Percentiles rank a stretch among this genome's conserved stretches.
Conservation (phyloP, 2,113 vertebrate genomes). For the Megaleporinus macrocephalus region DNA sequence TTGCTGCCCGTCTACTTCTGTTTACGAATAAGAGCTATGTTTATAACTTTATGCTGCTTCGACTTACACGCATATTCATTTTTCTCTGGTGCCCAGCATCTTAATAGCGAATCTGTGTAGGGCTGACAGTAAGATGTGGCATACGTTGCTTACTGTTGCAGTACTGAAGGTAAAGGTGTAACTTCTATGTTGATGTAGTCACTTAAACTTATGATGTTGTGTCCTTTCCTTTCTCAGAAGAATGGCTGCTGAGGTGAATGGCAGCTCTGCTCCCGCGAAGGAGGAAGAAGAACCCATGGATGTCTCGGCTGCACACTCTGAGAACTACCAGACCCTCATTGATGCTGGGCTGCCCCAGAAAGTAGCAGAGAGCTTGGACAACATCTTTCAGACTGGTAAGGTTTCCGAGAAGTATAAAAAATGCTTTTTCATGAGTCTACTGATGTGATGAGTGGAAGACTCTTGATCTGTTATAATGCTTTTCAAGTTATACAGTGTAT, state of each 20-base stretch:
- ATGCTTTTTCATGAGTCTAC: neutral
- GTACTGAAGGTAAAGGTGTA: too few species aligned
- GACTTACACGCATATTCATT: too few species aligned
- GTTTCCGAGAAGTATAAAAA: neutral
- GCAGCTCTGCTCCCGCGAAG: conserved; percentile 91
- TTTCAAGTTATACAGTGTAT: too few species aligned
- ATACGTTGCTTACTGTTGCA: too few species aligned
- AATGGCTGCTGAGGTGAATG: conserved; percentile 99
- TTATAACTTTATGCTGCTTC: too few species aligned
- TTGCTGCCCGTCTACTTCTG: too few species aligned
- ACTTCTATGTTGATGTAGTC: too few species aligned
- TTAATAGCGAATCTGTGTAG: too few species aligned
- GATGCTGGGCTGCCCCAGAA: conserved; percentile 95
- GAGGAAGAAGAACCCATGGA: conserved; percentile 98
- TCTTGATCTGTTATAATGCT: neutral
- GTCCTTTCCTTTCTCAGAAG: conserved; percentile 64
- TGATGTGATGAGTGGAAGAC: neutral
- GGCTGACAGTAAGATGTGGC: too few species aligned
- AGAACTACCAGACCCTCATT: conserved; percentile 95
- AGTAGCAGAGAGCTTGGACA: conserved; percentile 96
- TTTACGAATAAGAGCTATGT: too few species aligned
- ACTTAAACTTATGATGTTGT: neutral
- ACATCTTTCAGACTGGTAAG: conserved; percentile 98
- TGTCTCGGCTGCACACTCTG: conserved; percentile 89
- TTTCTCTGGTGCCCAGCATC: too few species aligned